Evolutionary conservation across 2,888 invertebrate species (phyloP), one percentile per base, ranked within the genome.

Genomic region (Eupithecia vulgata): DNA sequence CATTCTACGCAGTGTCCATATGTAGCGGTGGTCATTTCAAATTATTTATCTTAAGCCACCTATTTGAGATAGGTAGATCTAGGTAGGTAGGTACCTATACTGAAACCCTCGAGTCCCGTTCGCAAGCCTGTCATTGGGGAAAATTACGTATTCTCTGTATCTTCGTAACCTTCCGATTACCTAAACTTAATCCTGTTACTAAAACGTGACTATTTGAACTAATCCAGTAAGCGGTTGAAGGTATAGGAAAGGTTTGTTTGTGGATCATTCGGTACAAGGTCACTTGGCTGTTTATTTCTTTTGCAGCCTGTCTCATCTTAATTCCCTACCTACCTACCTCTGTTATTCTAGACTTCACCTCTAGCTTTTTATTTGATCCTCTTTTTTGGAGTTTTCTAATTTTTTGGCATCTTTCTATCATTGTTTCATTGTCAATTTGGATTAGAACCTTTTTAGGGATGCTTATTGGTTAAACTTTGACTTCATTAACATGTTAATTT

Each of bases 171-270:
- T 65, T 21, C 40, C 65, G 65, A 65, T 65, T 65, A 25, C 40
- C 61, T 65, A 62, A 40, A 57, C 68, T 35, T 82, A 85, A 84
- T 85, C 83, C 81, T 81, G 83, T 87, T 86, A 85, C 80, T 78
- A 80, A 84, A 86, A 84, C 85, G 86, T 85, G 85, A 84, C 83
- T 75, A 35, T 74, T 75, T 70, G 76, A 77, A 80, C 74, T 82
- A 84, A 84, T 84, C 80, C 78, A 77, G 35, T 48, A 10, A 35
- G 67, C 81, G 82, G 80, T 83, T 82, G 61, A 61, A 61, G 25
- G 59, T 64, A 76, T 80, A 71, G 75, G 10, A 79, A 82, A 85
- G 83, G 85, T 83, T 86, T 84, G 84, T 79, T 70, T 65, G 65
- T 37, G 13, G 40, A 65, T 65, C 21, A 37, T 42, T 37, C 21